Conservation (phyloP, 1,140 invertebrate genomes). For the Heliconius congener region DNA sequence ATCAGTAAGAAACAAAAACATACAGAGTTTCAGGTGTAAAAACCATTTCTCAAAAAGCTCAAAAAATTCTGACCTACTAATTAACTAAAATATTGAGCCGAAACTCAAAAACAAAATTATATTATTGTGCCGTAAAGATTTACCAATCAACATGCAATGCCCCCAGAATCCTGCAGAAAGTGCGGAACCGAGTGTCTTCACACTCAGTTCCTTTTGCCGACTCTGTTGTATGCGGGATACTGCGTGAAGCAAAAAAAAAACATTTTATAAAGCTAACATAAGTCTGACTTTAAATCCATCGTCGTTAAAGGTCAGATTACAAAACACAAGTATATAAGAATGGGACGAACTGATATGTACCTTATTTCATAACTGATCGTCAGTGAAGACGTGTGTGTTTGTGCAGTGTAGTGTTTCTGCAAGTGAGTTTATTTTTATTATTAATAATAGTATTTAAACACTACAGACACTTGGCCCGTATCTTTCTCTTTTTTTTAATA, state of each 20-base stretch:
- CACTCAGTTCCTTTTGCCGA: background rate
- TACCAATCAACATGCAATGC: no score
- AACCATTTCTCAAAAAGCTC: no score
- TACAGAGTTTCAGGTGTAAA: no score
- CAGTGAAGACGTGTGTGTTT: constrained; percentile 18
- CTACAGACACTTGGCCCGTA: no score
- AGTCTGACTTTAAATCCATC: constrained; percentile 5
- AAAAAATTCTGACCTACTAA: background rate
- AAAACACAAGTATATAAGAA: constrained; percentile 35
- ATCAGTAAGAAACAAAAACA: no score
- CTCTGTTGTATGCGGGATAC: no score
- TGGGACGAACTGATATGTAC: constrained; percentile 16
- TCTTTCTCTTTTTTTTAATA: no score
- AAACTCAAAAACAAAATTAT: background rate
- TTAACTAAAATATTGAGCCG: background rate
- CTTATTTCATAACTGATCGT: constrained; percentile 24
- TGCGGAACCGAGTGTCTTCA: background rate
- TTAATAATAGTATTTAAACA: background rate
- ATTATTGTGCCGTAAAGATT: no score
- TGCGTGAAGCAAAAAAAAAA: no score
- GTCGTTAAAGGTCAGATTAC: constrained; percentile 27
- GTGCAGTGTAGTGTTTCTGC: constrained; percentile 28
- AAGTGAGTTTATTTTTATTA: constrained; percentile 26
- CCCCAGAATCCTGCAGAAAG: background rate
- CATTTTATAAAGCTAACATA: background rate